Evolutionary conservation across 2,888 invertebrate genomes (phyloP), one percentile per base, ranked within the genome.

Genomic region (Oxyscelio sp.): DNA sequence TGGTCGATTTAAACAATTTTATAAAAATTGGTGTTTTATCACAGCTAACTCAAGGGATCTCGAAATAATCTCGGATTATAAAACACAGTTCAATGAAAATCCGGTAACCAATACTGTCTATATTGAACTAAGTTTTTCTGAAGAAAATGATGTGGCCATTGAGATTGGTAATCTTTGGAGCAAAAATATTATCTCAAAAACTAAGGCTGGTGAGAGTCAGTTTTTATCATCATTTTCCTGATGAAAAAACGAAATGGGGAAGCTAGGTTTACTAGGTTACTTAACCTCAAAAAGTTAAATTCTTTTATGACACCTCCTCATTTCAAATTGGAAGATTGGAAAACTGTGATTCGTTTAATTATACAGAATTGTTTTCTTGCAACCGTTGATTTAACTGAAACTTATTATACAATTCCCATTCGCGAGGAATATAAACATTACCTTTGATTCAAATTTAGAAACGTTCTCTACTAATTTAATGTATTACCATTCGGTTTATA

Each of bases 301-400:
- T 27, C 45, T 19, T 45, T 61, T 13, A 43, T 61, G 15, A 43
- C 22, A 43, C 15, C 43, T 24, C 61, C 61, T 6, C 61, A 61
- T 9, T 61, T 61, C 17, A 43, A 61, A 13, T 21, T 61, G n/a
- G 61, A 61, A 17, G 61, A 59, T 9, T 59, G 19, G 22, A 59
- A 59, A 9, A 59, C 40, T 13, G 58, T 40, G 9, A 59, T 59
- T 40, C 58, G 58, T 6, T 8, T 40, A 17, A 61, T 61, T 43
- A 24, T 15, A 24, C 9, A 9, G 43, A 11, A 61, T 43, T 22
- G 8, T 24, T 61, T 21, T 9, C 13, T 61, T 11, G 15, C 61
- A 15, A 61, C 61, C 4, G 15, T 43, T 15, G 43, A 61, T 43
- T 4, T 61, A 4, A 9, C 38, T 19, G 63, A 63, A n/a, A 40